Conservation (phyloP, 2,888 invertebrate species). For the Drosophila neonasuta region DNA sequence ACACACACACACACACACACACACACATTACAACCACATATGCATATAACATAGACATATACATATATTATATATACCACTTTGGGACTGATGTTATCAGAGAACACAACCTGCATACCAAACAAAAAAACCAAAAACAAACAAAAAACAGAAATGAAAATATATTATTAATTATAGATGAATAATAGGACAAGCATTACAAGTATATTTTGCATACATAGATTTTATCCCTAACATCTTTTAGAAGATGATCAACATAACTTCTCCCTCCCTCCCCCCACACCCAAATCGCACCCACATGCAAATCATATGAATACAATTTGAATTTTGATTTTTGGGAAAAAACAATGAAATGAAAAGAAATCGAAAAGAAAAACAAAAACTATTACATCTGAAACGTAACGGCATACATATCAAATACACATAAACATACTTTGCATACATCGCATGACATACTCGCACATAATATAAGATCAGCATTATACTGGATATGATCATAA, state of each 20-base stretch:
- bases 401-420: constrained; percentile 80
- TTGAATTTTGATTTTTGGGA: constrained; percentile 19
- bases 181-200: constrained; percentile 45
- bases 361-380: not conserved
- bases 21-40: constrained; percentile 1
- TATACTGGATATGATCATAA: constrained; percentile 18
- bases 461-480: constrained; percentile 24
- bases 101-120: constrained; percentile 41
- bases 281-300: constrained; percentile 1
- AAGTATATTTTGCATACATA: constrained; percentile 57
- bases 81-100: constrained; percentile 58
- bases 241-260: constrained; percentile 9
- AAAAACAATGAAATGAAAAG: constrained; percentile 13
- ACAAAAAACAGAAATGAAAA: not conserved
- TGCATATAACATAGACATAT: not conserved
- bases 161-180: constrained; percentile 57
- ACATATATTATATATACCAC: constrained; percentile 36
- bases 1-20: too few relatives aligned
- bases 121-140: not conserved
- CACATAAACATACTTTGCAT: constrained; percentile 56
- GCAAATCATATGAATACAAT: constrained; percentile 15
- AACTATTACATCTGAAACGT: constrained; percentile 65
- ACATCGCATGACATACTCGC: constrained; percentile 18
- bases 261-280: not conserved
- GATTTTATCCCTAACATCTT: constrained; percentile 35